Percentiles rank a stretch among this genome's conserved stretches.
Evolutionary conservation across 92 coral and sea anemone genomes (phyloP).

Genomic region (Galaxea fascicularis): DNA sequence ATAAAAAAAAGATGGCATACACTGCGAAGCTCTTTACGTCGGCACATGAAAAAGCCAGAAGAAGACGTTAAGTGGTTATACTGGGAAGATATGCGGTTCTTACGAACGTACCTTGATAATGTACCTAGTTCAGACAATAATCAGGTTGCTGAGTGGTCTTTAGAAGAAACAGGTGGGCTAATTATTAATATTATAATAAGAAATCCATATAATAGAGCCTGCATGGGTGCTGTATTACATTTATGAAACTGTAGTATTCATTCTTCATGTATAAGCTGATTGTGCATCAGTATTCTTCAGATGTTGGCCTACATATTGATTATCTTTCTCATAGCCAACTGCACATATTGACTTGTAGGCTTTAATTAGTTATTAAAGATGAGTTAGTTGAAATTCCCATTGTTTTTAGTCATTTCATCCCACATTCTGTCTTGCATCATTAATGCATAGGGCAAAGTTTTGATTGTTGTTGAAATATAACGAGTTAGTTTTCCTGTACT

Average conservation of each 20-base stretch:
- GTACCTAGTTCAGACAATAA: slow-evolving; percentile 2
- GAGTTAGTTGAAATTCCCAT: no score
- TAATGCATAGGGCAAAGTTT: no score
- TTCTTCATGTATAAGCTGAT: neutral
- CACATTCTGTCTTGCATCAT: no score
- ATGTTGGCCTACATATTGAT: neutral
- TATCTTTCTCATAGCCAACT: no score
- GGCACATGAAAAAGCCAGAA: slow-evolving; percentile 38
- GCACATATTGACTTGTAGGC: no score
- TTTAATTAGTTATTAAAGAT: no score
- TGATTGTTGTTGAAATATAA: no score
- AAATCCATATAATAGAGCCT: neutral
- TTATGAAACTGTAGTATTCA: neutral
- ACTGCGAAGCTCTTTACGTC: slow-evolving; percentile 32
- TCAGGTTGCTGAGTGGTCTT: slow-evolving; percentile 32
- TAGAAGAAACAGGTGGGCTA: slow-evolving; percentile 39
- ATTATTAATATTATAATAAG: neutral
- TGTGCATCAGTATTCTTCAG: neutral
- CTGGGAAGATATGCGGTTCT: slow-evolving; percentile 57
- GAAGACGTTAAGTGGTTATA: slow-evolving; percentile 48
- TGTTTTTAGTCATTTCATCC: no score
- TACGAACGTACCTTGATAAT: slow-evolving; percentile 11
- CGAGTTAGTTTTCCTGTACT: no score
- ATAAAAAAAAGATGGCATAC: slow-evolving; percentile 56
- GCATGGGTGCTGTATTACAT: neutral